Conservation (phyloP, 2,797 vertebrate genomes). For the Smutsia temminckii region DNA sequence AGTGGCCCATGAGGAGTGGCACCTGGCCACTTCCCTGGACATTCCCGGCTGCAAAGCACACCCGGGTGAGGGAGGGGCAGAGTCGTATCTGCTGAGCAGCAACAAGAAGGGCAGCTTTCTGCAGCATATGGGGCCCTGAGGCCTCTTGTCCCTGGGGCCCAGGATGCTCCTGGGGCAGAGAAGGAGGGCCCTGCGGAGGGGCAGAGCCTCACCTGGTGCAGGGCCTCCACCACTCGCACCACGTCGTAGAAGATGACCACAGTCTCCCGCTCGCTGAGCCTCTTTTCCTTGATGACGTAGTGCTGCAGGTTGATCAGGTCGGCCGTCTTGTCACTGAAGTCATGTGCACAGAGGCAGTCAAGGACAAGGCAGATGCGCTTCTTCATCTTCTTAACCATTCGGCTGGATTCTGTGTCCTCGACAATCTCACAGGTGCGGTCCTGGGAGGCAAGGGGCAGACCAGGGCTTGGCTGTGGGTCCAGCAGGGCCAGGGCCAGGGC, state of each 20-base stretch:
- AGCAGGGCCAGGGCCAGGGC: background rate
- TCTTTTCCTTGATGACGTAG: constrained; percentile 99
- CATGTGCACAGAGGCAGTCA: constrained; percentile 98
- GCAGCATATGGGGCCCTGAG: background rate
- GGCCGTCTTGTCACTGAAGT: constrained; percentile 98
- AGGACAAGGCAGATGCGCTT: constrained; percentile 98
- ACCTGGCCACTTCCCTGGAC: background rate
- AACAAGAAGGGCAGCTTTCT: background rate
- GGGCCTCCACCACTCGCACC: constrained; percentile 97
- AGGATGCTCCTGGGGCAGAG: background rate
- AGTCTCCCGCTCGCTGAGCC: constrained; percentile 96
- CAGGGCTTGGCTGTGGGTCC: background rate
- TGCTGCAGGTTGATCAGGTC: constrained; percentile 99
- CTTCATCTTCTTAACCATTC: constrained; percentile 94
- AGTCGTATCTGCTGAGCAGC: background rate
- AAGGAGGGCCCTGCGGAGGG: fast-evolving
- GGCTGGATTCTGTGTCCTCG: constrained; percentile 93
- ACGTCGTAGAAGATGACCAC: constrained; percentile 99
- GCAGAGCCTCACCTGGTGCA: constrained; percentile 92
- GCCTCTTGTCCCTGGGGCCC: background rate
- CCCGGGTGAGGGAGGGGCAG: background rate
- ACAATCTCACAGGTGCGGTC: constrained; percentile 96
- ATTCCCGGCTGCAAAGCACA: background rate
- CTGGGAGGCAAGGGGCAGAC: constrained; percentile 79
- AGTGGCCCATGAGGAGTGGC: background rate